Evolutionary conservation across 2,888 invertebrate genomes (phyloP).

Genomic region (Petrolisthes cinctipes): DNA sequence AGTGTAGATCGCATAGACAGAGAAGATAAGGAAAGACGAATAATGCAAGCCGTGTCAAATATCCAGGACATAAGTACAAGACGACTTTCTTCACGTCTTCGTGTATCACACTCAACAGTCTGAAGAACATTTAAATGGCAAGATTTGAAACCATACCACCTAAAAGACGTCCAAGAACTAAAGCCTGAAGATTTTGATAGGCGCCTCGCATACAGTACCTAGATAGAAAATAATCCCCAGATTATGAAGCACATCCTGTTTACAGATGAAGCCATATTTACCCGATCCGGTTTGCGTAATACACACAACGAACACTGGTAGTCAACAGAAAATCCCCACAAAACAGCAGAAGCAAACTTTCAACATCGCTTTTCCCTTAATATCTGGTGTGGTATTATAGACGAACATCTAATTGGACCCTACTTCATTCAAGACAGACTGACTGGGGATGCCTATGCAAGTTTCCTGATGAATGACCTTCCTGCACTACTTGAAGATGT

Average conservation of each 20-base stretch:
- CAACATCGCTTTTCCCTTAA: slow-evolving; percentile 23
- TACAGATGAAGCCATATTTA: slow-evolving; percentile 29
- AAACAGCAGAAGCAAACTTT: slow-evolving; percentile 33
- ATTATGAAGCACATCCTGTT: neutral
- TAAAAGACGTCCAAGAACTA: too few species aligned
- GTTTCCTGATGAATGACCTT: slow-evolving; percentile 10
- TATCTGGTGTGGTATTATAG: slow-evolving; percentile 36
- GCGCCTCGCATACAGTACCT: slow-evolving; percentile 4
- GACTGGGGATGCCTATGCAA: slow-evolving; percentile 11
- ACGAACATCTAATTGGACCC: slow-evolving; percentile 11
- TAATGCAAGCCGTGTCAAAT: too few species aligned
- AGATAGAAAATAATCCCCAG: neutral
- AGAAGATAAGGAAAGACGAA: too few species aligned
- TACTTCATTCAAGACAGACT: slow-evolving; percentile 24
- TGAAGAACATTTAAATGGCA: too few species aligned
- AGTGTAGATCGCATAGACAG: too few species aligned
- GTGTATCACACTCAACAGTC: too few species aligned
- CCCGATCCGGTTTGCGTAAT: neutral
- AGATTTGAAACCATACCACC: too few species aligned
- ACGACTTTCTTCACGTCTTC: too few species aligned
- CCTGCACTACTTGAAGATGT: slow-evolving; percentile 27
- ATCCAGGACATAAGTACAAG: too few species aligned
- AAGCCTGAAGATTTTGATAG: neutral
- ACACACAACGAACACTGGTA: slow-evolving; percentile 22
- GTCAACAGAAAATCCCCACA: slow-evolving; percentile 11